Evolutionary conservation across 2,888 invertebrate genomes (phyloP), one percentile per base, ranked within the genome.

Genomic region (Antheraea yamamai): DNA sequence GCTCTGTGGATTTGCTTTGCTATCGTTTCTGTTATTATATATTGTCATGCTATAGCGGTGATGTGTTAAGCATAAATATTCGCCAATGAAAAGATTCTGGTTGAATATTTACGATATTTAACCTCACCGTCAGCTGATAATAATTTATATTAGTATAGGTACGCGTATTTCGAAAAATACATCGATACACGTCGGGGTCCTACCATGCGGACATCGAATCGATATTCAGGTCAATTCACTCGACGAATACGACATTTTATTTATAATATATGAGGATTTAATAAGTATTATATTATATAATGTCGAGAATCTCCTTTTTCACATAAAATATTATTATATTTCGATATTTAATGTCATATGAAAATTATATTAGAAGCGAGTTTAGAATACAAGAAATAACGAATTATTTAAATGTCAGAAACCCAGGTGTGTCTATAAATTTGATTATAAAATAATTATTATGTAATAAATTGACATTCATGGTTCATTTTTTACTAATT

Each of bases 21-120:
- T 18, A n/a, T 55, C 55, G 47, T 66, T 74, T 74, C 55, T 55
- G n/a, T 58, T 55, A 64, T 64, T 66, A 66, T 30, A 30, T 3
- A 66, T 2, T 14, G 30, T 66, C 64, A 66, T 30, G 30, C 64
- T 30, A 30, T 30, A 66, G 3, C 10, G 16, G 64, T 66, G 64
- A 66, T 16, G 26, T 26, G 64, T 12, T 64, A 64, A 58, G n/a
- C 23, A 20, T 61, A 2, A 10, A 23, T 61, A 23, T 8, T 61
- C n/a, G 4, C 23, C 12, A 10, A 4, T 12, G n/a, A 61, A 61
- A 23, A 12, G n/a, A 58, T 47, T 47, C 47, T 12, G 47, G 12
- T 10, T 47, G 0, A 47, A 47, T 47, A 47, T 47, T 47, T 39
- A 39, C 35, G 4, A 7, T 2, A 39, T 39, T 39, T 39, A 4